A percentile compares a stretch with the other conserved stretches of the same genome.
Evolutionary conservation across 2,113 vertebrate genomes (phyloP).

Genomic region (Chionodraco myersi): DNA sequence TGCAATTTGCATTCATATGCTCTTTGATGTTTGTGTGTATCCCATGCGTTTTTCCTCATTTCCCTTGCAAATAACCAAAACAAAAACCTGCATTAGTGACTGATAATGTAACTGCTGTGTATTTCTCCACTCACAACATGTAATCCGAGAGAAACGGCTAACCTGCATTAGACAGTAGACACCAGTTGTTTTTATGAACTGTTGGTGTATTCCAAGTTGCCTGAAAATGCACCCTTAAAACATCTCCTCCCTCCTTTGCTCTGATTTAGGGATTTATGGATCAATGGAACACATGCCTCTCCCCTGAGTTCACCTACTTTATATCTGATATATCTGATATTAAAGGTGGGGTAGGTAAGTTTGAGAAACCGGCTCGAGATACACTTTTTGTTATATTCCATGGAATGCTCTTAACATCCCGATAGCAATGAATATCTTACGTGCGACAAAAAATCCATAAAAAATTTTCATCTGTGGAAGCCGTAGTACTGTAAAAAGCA

Average conservation of each 20-base stretch:
- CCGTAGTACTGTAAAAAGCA: too few species aligned
- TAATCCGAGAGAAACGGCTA: neutral
- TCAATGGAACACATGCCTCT: neutral
- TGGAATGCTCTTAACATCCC: too few species aligned
- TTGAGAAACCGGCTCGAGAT: too few species aligned
- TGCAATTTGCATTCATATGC: neutral
- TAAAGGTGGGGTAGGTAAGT: too few species aligned
- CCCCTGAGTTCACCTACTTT: neutral
- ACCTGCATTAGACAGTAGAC: neutral
- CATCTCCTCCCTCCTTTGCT: neutral
- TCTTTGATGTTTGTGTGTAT: neutral
- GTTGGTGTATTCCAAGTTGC: conserved; percentile 5
- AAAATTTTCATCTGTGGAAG: too few species aligned
- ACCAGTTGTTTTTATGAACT: conserved; percentile 5
- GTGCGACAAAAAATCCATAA: too few species aligned
- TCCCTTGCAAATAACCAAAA: conserved; percentile 55
- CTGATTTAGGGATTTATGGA: conserved; percentile 9
- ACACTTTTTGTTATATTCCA: too few species aligned
- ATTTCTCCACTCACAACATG: neutral
- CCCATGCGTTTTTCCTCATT: conserved; percentile 49
- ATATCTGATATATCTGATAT: neutral
- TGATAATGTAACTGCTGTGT: conserved; percentile 22
- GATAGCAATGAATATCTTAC: too few species aligned
- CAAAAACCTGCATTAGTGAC: conserved; percentile 26
- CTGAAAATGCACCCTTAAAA: neutral